A percentile compares a stretch with the other conserved stretches of the same genome.
Conservation (phyloP, 2,113 vertebrate species). For the Pongo abelii region DNA sequence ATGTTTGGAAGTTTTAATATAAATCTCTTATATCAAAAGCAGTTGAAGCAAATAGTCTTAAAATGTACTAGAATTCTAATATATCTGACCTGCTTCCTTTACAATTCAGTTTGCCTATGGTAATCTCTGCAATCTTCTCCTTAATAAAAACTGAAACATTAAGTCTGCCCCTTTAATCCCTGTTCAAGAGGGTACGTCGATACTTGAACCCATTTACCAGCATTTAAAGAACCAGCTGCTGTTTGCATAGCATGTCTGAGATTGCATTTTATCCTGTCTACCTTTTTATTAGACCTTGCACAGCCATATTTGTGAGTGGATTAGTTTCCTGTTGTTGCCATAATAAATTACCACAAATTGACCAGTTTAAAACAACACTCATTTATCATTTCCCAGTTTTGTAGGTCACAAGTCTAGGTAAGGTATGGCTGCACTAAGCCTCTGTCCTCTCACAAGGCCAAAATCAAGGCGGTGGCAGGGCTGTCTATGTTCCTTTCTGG, state of each 20-base stretch:
- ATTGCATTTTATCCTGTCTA: background rate
- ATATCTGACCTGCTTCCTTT: background rate
- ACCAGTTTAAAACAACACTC: background rate
- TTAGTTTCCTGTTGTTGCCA: background rate
- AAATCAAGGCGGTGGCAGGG: background rate
- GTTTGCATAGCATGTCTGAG: background rate
- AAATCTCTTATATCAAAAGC: background rate
- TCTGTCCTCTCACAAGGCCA: background rate
- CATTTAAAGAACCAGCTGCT: background rate
- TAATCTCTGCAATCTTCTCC: background rate
- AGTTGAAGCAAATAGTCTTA: background rate
- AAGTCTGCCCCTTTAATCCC: background rate
- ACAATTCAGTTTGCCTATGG: background rate
- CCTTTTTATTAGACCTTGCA: background rate
- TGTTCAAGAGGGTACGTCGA: background rate
- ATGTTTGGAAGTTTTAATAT: background rate
- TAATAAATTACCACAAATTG: background rate
- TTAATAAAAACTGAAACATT: background rate
- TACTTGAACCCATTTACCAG: background rate
- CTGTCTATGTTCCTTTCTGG: background rate
- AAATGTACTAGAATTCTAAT: background rate
- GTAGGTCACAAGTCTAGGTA: background rate
- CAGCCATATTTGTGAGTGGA: background rate
- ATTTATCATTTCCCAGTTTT: background rate
- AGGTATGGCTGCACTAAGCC: background rate